Conservation (phyloP, 1,140 invertebrate species). For the Eupristina koningsbergeri region DNA sequence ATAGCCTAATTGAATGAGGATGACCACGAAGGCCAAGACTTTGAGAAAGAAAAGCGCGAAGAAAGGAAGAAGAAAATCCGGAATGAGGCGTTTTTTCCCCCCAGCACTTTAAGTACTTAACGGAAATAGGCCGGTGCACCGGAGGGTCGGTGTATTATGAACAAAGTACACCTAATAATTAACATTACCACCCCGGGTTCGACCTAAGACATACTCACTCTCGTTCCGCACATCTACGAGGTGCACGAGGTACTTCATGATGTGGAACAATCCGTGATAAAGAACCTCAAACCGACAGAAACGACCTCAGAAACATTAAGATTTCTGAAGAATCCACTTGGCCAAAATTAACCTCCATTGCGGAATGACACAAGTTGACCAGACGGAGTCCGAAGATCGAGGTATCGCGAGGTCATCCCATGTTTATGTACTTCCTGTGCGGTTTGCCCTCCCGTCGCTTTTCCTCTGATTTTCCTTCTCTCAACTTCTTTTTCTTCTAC, state of each 20-base stretch:
- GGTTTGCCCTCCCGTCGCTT: not conserved
- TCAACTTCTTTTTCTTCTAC: not conserved
- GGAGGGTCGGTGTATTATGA: not conserved
- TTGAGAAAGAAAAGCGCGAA: too few species aligned
- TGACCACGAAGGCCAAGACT: not conserved
- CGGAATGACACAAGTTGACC: constrained; percentile 19
- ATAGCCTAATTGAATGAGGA: not conserved
- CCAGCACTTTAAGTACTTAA: not conserved
- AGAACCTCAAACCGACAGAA: not conserved
- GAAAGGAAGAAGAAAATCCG: not conserved
- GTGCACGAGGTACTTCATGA: constrained; percentile 20
- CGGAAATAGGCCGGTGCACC: too few species aligned
- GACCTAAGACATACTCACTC: not conserved
- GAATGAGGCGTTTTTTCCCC: not conserved
- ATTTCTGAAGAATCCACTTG: constrained; percentile 31
- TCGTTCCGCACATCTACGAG: not conserved
- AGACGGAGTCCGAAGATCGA: not conserved
- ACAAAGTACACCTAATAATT: constrained; percentile 28
- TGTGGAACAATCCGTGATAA: constrained; percentile 18
- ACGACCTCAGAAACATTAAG: not conserved
- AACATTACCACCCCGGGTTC: not conserved
- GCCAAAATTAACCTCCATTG: constrained; percentile 47
- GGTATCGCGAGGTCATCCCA: constrained; percentile 19
- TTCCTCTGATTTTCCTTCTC: not conserved
- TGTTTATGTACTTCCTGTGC: constrained; percentile 47